Conservation (phyloP, 2,888 invertebrate genomes). For the Homarus gammarus region DNA sequence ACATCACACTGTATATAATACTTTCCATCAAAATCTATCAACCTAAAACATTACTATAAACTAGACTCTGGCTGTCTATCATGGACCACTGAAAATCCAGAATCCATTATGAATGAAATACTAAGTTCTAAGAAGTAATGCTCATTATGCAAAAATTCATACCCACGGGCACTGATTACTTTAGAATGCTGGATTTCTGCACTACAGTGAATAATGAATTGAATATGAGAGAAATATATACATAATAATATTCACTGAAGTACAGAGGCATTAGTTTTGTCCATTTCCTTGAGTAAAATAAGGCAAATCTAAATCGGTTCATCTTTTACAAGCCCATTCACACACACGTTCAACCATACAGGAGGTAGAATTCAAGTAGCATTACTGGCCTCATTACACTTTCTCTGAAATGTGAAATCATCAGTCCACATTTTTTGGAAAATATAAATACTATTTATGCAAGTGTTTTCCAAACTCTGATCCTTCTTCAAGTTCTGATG, state of each 20-base stretch:
- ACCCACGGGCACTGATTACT: background rate
- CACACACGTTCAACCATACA: background rate
- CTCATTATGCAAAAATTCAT: background rate
- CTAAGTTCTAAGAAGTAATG: background rate
- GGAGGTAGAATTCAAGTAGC: conserved; percentile 1
- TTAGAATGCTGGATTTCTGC: background rate
- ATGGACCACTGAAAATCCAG: background rate
- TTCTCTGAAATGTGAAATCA: background rate
- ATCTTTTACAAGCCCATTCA: background rate
- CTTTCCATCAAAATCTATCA: background rate
- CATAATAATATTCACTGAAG: background rate
- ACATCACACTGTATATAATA: too few relatives aligned
- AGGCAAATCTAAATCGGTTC: background rate
- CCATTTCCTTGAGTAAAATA: background rate
- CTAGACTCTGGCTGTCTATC: background rate
- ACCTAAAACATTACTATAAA: background rate
- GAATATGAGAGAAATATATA: background rate
- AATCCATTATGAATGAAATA: background rate
- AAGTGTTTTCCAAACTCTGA: too few relatives aligned
- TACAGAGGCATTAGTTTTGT: background rate
- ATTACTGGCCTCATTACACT: background rate
- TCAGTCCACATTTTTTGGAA: background rate
- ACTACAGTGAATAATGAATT: background rate
- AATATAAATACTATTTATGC: background rate
- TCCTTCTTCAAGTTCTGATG: background rate